Conservation (phyloP, 2,797 vertebrate genomes). For the Sternarchorhynchus goeldii region DNA sequence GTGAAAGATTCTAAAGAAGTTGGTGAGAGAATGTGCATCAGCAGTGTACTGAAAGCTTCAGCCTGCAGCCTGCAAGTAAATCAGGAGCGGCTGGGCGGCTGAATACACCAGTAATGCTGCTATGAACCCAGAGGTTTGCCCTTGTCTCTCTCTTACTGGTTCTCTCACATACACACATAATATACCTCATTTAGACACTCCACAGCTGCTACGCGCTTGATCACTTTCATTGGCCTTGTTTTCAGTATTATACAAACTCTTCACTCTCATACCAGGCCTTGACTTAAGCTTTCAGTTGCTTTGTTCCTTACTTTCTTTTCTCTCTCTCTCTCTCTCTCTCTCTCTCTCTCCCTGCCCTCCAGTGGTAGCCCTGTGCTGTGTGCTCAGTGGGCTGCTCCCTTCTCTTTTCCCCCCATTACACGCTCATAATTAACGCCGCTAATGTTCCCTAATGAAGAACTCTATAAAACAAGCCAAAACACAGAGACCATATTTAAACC, state of each 20-base stretch:
- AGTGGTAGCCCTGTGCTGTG: conserved; percentile 39
- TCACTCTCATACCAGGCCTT: neutral
- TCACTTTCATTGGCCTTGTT: conserved; percentile 15
- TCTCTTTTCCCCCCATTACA: conserved; percentile 54
- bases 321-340: conserved; percentile 34
- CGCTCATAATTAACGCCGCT: conserved; percentile 54
- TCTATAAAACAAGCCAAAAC: conserved; percentile 37
- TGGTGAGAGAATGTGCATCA: conserved; percentile 20
- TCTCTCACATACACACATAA: neutral
- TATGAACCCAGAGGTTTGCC: conserved; percentile 49
- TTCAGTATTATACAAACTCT: conserved; percentile 1
- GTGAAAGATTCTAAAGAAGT: conserved; percentile 36
- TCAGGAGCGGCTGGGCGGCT: conserved; percentile 59
- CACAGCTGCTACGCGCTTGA: neutral
- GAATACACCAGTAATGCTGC: conserved; percentile 60
- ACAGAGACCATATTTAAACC: conserved; percentile 50
- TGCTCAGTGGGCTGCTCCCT: conserved; percentile 51
- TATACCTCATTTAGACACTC: conserved; percentile 19
- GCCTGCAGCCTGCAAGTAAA: conserved; percentile 66
- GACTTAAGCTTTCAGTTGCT: neutral
- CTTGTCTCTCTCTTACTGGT: conserved; percentile 3
- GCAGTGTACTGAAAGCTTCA: conserved; percentile 6
- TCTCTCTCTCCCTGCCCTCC: conserved; percentile 38
- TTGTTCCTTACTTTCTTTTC: neutral
- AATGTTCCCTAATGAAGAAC: conserved; percentile 58